Evolutionary conservation across 2,888 invertebrate genomes (phyloP), one percentile per base, ranked within the genome.

Genomic region (Exephanes ischioxanthus): DNA sequence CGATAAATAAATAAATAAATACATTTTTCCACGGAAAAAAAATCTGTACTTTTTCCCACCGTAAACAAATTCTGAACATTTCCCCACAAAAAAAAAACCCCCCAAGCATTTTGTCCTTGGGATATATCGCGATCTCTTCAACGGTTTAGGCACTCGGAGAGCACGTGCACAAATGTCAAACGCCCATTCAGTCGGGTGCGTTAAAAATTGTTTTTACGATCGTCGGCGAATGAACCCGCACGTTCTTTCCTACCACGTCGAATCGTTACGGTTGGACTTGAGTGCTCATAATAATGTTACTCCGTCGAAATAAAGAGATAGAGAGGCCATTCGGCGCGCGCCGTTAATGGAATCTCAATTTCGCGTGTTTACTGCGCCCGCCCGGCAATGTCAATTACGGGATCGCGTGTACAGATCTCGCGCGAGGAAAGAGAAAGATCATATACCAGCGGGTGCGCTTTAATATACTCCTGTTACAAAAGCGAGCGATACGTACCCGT

Each of bases 121-220:
- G 41, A 41, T 41, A 41, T 41, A 41, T 41, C 2, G 37, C 37
- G 7, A 37, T 37, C 6, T 37, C 5, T 3, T 41, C 2, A 41
- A 11, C 41, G 11, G 9, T 5, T 41, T 9, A 11, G 41, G 41
- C 41, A 11, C 9, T 41, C 11, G 41, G 2, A 11, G 41, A 41
- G 41, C 41, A 1, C 11, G 9, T 41, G 41, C 41, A 41, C 41
- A 11, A 41, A 45, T 45, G 45, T 45, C 45, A 16, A 45, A 16
- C 45, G 14, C 1, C 1, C 16, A 4, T 55, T 22, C n/a, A 22
- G 7, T 55, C 55, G 55, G 11, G 55, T 55, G 22, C n/a, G 51
- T 53, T 16, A 53, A 11, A 85, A 82, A 85, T 82, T 19, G 72
- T 71, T 76, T 61, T 79, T 76, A 70, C 75, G 71, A 83, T 83